Evolutionary conservation across 2,113 vertebrate species (phyloP).

Genomic region (Sinocyclocheilus grahami): DNA sequence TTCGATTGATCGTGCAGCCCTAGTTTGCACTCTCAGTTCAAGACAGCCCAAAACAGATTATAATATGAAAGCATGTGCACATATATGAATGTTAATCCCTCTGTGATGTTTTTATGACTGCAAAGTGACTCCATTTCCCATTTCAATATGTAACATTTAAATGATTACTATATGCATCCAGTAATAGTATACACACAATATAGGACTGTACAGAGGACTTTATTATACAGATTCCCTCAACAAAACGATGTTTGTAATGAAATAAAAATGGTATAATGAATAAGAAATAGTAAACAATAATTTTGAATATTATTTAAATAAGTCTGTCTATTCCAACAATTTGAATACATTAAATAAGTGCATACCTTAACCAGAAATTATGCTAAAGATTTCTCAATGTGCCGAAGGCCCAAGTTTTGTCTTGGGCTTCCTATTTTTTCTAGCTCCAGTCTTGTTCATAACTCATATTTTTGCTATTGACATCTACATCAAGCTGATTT

Average conservation of each 20-base stretch:
- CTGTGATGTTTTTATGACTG: background rate
- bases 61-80: background rate
- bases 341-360: background rate
- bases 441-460: background rate
- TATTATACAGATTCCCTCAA: no score
- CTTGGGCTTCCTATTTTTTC: background rate
- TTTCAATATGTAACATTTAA: background rate
- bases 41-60: no score
- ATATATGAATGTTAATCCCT: background rate
- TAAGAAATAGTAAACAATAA: no score
- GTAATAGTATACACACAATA: no score
- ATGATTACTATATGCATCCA: no score
- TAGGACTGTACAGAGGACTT: no score
- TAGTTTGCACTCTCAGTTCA: no score
- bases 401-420: background rate
- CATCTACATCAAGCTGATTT: conserved; percentile 13
- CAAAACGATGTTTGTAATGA: no score
- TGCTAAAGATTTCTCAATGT: background rate
- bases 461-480: conserved; percentile 29
- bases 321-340: background rate
- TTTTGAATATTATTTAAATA: background rate
- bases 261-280: no score
- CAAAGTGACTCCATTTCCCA: background rate
- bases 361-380: background rate
- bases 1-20: no score